Evolutionary conservation across 1,140 invertebrate species (phyloP).

Genomic region (Camponotus vicinus): DNA sequence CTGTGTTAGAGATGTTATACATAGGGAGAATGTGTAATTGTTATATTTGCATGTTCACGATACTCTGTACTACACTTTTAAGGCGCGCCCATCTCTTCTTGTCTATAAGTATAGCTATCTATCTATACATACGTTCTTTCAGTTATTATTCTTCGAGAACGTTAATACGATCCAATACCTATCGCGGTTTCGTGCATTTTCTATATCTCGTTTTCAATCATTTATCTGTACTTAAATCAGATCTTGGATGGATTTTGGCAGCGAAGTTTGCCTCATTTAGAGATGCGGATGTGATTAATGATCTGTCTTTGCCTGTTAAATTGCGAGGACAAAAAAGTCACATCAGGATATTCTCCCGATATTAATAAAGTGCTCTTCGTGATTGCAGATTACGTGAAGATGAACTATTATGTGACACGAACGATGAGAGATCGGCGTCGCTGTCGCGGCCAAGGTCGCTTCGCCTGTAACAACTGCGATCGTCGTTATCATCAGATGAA

Average conservation of each 20-base stretch:
- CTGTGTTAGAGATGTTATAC: background rate
- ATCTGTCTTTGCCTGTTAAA: background rate
- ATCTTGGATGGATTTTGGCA: background rate
- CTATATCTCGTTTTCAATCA: background rate
- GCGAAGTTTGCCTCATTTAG: background rate
- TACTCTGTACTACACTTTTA: background rate
- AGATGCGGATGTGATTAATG: slow-evolving; percentile 5
- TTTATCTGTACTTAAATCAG: background rate
- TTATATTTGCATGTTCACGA: slow-evolving; percentile 25
- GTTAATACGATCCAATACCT: slow-evolving; percentile 9
- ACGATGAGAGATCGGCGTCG: slow-evolving; percentile 67
- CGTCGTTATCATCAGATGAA: slow-evolving; percentile 83
- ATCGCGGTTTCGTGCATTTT: background rate
- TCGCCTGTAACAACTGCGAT: slow-evolving; percentile 82
- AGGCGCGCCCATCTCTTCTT: background rate
- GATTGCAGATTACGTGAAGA: slow-evolving; percentile 74
- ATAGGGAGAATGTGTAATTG: background rate
- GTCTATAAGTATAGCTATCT: background rate
- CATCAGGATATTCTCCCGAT: background rate
- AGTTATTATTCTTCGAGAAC: background rate
- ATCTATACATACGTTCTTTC: background rate
- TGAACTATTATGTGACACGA: slow-evolving; percentile 52
- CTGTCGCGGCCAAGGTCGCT: slow-evolving; percentile 80
- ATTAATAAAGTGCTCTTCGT: slow-evolving; percentile 61
- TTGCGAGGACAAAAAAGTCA: background rate